Conservation (phyloP, 2,888 invertebrate genomes). For the Hirtodrosophila cameraria region DNA sequence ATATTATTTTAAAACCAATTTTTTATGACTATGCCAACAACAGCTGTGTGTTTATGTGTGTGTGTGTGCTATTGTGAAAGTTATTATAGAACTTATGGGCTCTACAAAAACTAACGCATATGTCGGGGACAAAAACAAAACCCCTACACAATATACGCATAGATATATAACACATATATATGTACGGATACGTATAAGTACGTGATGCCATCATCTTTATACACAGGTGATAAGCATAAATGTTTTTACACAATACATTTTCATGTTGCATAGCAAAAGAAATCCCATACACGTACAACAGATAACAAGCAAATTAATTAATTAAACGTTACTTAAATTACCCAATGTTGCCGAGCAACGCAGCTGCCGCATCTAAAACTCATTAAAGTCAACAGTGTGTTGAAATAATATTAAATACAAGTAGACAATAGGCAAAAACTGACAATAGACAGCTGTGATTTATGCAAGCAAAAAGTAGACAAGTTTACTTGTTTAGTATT, state of each 20-base stretch:
- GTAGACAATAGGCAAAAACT: constrained; percentile 18
- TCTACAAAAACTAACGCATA: constrained; percentile 46
- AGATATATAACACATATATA: background rate
- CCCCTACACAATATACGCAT: background rate
- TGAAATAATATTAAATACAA: constrained; percentile 25
- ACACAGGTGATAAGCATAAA: constrained; percentile 25
- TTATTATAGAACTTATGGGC: constrained; percentile 43
- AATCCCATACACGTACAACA: constrained; percentile 28
- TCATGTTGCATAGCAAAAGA: constrained; percentile 4
- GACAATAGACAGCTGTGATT: constrained; percentile 71
- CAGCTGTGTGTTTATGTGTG: constrained; percentile 16
- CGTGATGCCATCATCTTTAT: constrained; percentile 3
- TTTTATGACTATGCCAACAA: constrained; percentile 12
- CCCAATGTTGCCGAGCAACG: constrained; percentile 62
- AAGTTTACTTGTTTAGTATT: no score
- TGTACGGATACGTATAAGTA: constrained; percentile 5
- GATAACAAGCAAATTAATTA: constrained; percentile 72
- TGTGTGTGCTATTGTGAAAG: constrained; percentile 31
- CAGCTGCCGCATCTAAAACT: constrained; percentile 70
- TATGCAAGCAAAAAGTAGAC: constrained; percentile 27
- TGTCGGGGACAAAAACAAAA: constrained; percentile 35
- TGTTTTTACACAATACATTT: constrained; percentile 22
- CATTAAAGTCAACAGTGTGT: constrained; percentile 63
- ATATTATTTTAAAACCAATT: constrained; percentile 13
- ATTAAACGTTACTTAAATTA: constrained; percentile 62